These are phyloP conservation scores for Sparus aurata DNA, from an alignment of 2,797 vertebrate genomes.

Conservation along the genomic window DNA sequence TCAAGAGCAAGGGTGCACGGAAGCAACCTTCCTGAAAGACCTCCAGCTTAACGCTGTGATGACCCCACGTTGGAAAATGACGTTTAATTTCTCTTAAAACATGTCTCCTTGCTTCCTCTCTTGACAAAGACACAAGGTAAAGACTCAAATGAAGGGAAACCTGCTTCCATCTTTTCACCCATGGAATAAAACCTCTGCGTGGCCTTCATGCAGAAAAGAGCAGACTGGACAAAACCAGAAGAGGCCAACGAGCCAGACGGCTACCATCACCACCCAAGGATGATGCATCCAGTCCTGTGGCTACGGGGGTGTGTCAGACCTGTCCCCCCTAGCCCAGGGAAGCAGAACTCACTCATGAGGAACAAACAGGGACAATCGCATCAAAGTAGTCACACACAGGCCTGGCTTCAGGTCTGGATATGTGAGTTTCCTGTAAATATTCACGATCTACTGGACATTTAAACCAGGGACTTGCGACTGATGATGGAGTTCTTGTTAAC, in stretches of 20 bases:
- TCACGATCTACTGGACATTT: neutral
- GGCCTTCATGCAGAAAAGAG: neutral
- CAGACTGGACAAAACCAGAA: neutral
- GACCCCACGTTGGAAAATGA: too few species aligned
- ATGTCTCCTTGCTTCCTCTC: too few species aligned
- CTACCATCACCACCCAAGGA: conserved; percentile 4
- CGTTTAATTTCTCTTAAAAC: too few species aligned
- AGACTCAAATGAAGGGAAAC: too few species aligned
- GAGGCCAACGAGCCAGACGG: neutral
- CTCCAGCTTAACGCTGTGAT: too few species aligned
- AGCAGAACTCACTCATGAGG: conserved; percentile 27
- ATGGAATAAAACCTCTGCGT: neutral
- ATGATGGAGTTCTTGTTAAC: neutral
- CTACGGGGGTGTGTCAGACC: conserved; percentile 57
- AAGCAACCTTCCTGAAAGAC: too few species aligned
- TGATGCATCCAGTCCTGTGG: conserved; percentile 45
- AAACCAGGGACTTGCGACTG: neutral
- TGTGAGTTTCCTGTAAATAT: neutral
- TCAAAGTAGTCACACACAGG: neutral
- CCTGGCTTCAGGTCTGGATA: neutral
- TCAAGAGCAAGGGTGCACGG: too few species aligned
- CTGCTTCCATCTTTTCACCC: neutral
- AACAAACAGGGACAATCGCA: conserved; percentile 26
- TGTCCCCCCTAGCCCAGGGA: conserved; percentile 9
- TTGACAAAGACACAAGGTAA: too few species aligned